These are phyloP conservation scores for Camponotus pennsylvanicus DNA, from an alignment of 1,140 invertebrate species.

Conservation along the genomic window DNA sequence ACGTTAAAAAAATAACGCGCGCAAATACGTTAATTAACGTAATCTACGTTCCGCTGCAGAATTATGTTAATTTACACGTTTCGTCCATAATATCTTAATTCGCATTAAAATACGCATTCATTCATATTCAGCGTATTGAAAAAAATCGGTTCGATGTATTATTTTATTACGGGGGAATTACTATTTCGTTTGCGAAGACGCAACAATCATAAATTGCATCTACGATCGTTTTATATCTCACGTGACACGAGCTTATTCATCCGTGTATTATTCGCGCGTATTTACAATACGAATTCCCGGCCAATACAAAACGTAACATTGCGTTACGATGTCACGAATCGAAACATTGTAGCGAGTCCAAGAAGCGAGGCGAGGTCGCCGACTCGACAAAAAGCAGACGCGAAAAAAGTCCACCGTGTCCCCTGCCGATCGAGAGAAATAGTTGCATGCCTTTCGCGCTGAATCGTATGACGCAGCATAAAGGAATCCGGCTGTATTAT, in stretches of 20 bases:
- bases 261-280: slow-evolving; percentile 39
- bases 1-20: neutral
- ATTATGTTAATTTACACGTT: neutral
- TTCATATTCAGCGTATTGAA: neutral
- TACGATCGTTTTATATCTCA: slow-evolving; percentile 23
- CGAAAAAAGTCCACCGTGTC: slow-evolving; percentile 29
- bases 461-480: slow-evolving; percentile 53
- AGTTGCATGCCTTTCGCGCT: slow-evolving; percentile 37
- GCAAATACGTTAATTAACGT: slow-evolving; percentile 26
- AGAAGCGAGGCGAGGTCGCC: slow-evolving; percentile 20
- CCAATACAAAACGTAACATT: slow-evolving; percentile 48
- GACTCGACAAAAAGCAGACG: slow-evolving; percentile 40
- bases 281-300: slow-evolving; percentile 24
- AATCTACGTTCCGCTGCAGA: neutral
- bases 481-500: slow-evolving; percentile 55
- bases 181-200: neutral
- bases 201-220: neutral
- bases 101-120: slow-evolving; percentile 7
- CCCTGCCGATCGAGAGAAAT: slow-evolving; percentile 47
- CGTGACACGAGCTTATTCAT: slow-evolving; percentile 43
- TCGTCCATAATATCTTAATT: neutral
- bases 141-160: too few species aligned
- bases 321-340: slow-evolving; percentile 45
- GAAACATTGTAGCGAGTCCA: slow-evolving; percentile 10
- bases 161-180: neutral